Conservation (phyloP, 2,113 vertebrate species). For the Mormyrus lacerda region DNA sequence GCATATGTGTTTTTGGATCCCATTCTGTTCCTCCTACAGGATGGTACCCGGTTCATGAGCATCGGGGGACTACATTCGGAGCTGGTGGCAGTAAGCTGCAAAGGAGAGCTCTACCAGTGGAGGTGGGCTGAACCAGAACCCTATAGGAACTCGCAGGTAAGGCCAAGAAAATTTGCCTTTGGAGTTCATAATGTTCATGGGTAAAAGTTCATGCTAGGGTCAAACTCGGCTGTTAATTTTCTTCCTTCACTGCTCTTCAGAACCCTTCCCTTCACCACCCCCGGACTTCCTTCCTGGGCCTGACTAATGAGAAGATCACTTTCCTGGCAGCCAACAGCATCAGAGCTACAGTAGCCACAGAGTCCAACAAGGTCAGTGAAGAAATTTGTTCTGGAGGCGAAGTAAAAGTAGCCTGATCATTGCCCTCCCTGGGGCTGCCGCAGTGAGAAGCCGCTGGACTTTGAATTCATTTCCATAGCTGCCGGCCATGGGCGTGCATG, state of each 20-base stretch:
- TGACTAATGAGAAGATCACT: constrained; percentile 92
- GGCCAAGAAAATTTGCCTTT: background rate
- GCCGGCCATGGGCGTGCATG: background rate
- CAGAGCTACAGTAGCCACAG: constrained; percentile 94
- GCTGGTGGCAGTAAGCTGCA: constrained; percentile 87
- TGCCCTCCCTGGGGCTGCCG: constrained; percentile 7
- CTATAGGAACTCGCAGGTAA: constrained; percentile 86
- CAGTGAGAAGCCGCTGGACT: background rate
- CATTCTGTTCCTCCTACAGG: constrained; percentile 53
- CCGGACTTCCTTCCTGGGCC: constrained; percentile 82
- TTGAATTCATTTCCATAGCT: background rate
- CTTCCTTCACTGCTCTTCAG: constrained; percentile 47
- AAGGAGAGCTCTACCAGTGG: constrained; percentile 98
- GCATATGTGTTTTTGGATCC: background rate
- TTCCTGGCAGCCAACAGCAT: constrained; percentile 96
- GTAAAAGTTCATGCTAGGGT: background rate
- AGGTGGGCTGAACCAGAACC: constrained; percentile 95
- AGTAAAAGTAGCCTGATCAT: background rate
- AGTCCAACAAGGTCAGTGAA: constrained; percentile 82
- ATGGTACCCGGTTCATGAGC: constrained; percentile 90
- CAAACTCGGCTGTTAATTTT: background rate
- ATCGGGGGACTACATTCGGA: constrained; percentile 95
- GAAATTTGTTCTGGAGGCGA: background rate
- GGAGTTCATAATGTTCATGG: background rate
- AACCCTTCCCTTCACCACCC: constrained; percentile 95